phyloP scores from a whole-genome alignment of 2,113 vertebrate genomes.

The Bostrychus sinensis region DNA sequence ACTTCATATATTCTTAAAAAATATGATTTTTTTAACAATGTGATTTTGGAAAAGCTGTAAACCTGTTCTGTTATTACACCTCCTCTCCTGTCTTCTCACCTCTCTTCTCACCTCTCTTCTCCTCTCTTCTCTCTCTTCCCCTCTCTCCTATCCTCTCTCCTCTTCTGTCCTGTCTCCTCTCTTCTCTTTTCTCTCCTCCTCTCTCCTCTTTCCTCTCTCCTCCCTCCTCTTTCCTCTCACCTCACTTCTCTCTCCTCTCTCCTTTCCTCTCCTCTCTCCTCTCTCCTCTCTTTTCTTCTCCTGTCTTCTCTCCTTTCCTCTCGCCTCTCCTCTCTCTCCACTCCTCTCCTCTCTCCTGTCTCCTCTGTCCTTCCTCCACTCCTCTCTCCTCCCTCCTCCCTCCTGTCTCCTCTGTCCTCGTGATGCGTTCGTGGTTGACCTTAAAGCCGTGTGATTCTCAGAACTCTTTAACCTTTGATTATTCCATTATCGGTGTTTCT shows the following conservation, averaged over 20 bases:
- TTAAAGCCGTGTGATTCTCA: constrained; percentile 7
- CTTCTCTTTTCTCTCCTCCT: background rate
- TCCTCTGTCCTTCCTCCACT: background rate
- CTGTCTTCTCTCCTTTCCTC: background rate
- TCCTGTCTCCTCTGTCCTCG: background rate
- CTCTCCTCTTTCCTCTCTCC: background rate
- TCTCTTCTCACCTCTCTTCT: background rate
- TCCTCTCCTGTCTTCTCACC: background rate
- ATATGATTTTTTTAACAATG: no score
- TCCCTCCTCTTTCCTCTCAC: background rate
- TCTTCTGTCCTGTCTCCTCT: background rate
- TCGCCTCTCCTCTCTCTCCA: background rate
- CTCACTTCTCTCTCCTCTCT: background rate
- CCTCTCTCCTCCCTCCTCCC: background rate
- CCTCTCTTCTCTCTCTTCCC: background rate
- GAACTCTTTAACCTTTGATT: constrained; percentile 7
- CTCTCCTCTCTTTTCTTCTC: background rate
- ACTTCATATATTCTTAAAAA: no score
- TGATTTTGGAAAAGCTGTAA: no score
- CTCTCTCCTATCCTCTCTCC: background rate
- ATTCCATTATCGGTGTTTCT: constrained; percentile 1
- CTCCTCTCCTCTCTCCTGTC: background rate
- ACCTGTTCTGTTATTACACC: background rate
- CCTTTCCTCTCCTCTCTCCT: background rate
- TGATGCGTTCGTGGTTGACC: background rate